A percentile compares a stretch with the other conserved stretches of the same genome.
Conservation (phyloP, 2,888 invertebrate species). For the Anorthoa munda region DNA sequence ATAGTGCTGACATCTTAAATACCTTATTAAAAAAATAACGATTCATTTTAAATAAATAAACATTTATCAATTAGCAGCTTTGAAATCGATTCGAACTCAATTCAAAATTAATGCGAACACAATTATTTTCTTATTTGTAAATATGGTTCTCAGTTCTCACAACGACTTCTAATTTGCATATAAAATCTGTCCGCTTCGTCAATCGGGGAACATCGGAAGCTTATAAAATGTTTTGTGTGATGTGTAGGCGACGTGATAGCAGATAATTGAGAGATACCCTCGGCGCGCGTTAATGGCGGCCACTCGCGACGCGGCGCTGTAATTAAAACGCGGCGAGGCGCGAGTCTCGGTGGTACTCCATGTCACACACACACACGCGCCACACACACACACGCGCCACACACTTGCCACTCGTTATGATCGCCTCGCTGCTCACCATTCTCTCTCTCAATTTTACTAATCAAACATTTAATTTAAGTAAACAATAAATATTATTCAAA, state of each 20-base stretch:
- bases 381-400: constrained; percentile 46
- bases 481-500: background rate
- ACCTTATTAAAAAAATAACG: no score
- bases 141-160: background rate
- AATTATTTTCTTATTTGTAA: constrained; percentile 8
- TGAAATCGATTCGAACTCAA: background rate
- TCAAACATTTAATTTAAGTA: constrained; percentile 9
- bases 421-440: constrained; percentile 19
- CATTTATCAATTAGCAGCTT: background rate
- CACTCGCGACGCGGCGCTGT: background rate
- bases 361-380: constrained; percentile 50
- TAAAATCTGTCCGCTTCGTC: constrained; percentile 22
- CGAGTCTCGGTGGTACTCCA: constrained; percentile 66
- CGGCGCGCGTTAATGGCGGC: constrained; percentile 29
- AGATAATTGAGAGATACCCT: constrained; percentile 66
- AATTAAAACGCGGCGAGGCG: background rate
- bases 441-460: constrained; percentile 21
- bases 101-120: background rate
- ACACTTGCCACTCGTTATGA: constrained; percentile 38
- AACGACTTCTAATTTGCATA: constrained; percentile 37
- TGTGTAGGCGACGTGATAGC: constrained; percentile 40
- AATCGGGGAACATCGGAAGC: constrained; percentile 4
- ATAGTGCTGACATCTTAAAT: background rate
- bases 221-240: constrained; percentile 45
- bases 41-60: background rate